Evolutionary conservation across 2,888 invertebrate species (phyloP).

Genomic region (Apamea sordens): DNA sequence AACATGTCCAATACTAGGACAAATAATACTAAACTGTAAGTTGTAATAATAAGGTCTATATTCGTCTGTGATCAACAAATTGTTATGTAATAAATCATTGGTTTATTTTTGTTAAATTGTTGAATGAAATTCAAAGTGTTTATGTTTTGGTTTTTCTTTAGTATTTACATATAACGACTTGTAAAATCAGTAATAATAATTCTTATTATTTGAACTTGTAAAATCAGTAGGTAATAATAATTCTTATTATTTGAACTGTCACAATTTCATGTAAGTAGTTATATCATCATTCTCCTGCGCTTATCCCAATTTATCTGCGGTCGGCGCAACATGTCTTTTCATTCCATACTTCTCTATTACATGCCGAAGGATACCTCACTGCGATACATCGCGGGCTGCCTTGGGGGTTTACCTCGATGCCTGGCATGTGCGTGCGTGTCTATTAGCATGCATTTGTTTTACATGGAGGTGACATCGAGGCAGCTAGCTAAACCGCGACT

Average conservation of each 20-base stretch:
- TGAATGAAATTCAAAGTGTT: conserved; percentile 56
- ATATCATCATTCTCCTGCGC: background rate
- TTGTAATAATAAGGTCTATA: conserved; percentile 61
- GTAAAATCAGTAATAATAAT: background rate
- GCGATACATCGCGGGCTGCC: too few species aligned
- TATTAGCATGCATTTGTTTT: too few species aligned
- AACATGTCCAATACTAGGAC: conserved; percentile 35
- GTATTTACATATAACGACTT: background rate
- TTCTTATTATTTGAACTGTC: background rate
- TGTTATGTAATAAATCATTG: conserved; percentile 48
- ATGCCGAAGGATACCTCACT: too few species aligned
- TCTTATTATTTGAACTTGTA: background rate
- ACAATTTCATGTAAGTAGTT: conserved; percentile 1
- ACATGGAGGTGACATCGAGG: too few species aligned
- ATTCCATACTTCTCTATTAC: background rate
- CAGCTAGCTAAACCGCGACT: too few species aligned
- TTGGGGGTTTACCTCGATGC: too few species aligned
- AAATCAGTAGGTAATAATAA: conserved; percentile 4
- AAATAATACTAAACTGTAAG: conserved; percentile 55
- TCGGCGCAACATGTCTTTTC: background rate
- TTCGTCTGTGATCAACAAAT: conserved; percentile 68
- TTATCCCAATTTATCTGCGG: background rate
- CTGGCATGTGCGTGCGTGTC: too few species aligned
- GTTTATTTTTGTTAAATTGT: conserved; percentile 57
- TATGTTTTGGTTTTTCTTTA: conserved; percentile 29